Conservation (phyloP, 2,797 vertebrate species). For the Sebastes umbrosus region DNA sequence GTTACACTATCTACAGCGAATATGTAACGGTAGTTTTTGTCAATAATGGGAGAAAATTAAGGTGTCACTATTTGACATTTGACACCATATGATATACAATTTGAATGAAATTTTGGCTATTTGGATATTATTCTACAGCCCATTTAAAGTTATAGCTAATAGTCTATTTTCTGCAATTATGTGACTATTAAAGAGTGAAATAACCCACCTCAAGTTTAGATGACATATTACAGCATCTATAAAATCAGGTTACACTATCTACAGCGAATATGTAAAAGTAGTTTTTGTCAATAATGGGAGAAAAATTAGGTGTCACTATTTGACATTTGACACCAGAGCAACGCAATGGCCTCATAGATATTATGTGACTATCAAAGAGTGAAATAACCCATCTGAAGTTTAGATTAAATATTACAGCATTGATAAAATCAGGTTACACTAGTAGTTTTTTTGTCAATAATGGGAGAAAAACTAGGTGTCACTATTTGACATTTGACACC, state of each 20-base stretch:
- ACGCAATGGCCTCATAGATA: neutral
- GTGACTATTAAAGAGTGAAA: neutral
- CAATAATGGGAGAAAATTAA: neutral
- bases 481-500: conserved; percentile 5
- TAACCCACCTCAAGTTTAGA: neutral
- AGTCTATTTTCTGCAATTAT: neutral
- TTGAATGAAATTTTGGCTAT: too few relatives aligned
- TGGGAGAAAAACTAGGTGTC: too few relatives aligned
- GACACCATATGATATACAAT: too few relatives aligned
- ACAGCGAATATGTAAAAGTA: too few relatives aligned
- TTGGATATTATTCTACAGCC: too few relatives aligned
- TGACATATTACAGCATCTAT: neutral
- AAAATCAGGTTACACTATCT: neutral
- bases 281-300: neutral
- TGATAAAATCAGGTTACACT: too few relatives aligned
- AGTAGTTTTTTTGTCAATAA: too few relatives aligned
- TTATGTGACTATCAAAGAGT: too few relatives aligned
- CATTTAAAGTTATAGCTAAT: neutral
- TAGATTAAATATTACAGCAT: too few relatives aligned
- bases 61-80: conserved; percentile 30
- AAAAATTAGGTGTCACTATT: neutral
- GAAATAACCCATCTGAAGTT: too few relatives aligned
- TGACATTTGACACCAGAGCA: conserved; percentile 39
- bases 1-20: neutral
- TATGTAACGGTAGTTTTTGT: neutral